A percentile compares a stretch with the other conserved stretches of the same genome.
These are phyloP conservation scores for Carlito syrichta DNA, from an alignment of 2,113 vertebrate genomes.

Conservation along the genomic window DNA sequence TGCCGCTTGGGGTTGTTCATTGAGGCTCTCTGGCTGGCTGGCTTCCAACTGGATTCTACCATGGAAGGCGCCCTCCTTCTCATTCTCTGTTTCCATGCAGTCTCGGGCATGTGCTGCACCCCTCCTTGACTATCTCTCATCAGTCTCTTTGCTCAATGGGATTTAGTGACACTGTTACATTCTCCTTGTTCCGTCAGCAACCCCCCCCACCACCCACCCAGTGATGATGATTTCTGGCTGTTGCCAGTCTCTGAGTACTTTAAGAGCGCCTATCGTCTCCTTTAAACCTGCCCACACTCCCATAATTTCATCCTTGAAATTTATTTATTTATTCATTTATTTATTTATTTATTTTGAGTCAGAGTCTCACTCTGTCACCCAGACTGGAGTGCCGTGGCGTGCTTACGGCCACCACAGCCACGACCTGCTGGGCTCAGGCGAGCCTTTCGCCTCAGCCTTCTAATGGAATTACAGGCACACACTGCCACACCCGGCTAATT, in stretches of 20 bases:
- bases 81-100: not conserved
- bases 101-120: not conserved
- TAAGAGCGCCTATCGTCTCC: not conserved
- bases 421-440: no score
- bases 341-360: no score
- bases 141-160: not conserved
- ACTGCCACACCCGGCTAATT: no score
- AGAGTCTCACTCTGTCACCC: no score
- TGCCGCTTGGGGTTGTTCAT: not conserved
- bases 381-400: no score
- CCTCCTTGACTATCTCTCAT: not conserved
- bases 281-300: not conserved
- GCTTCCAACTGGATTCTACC: not conserved
- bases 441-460: no score
- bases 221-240: not conserved
- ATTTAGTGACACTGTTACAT: not conserved
- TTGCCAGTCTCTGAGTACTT: not conserved
- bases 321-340: not conserved
- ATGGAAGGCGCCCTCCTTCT: no score
- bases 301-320: not conserved
- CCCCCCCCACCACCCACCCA: no score
- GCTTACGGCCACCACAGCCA: no score
- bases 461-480: no score
- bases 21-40: not conserved
- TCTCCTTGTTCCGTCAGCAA: not conserved